Percentiles rank a stretch among this genome's conserved stretches.
phyloP scores from a whole-genome alignment of 2,113 vertebrate species.

The Osmerus eperlanus region DNA sequence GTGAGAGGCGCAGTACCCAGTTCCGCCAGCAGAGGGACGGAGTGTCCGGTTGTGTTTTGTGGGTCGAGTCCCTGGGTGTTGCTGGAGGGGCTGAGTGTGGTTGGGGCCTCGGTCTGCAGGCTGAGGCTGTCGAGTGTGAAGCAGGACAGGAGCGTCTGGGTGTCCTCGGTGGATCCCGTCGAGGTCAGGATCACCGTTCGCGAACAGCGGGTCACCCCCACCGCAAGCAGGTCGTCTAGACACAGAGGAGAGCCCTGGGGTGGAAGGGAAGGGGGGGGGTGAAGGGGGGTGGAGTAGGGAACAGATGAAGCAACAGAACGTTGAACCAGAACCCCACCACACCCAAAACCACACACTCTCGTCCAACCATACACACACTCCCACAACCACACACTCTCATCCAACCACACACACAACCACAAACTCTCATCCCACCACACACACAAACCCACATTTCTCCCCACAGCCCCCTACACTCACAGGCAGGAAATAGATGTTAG shows the following conservation, averaged over 20 bases:
- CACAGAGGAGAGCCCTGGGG: constrained; percentile 63
- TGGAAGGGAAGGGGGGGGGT: no score
- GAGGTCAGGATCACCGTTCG: constrained; percentile 53
- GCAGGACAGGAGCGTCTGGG: constrained; percentile 58
- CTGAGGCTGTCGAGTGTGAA: constrained; percentile 51
- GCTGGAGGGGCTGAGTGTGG: no score
- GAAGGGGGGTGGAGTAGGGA: background rate
- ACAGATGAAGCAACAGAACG: background rate
- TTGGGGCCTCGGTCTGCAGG: background rate
- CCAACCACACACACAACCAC: background rate
- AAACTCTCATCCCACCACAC: no score
- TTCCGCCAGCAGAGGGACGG: no score
- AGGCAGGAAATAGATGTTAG: constrained; percentile 57
- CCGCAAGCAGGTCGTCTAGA: constrained; percentile 46
- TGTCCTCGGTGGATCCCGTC: constrained; percentile 45
- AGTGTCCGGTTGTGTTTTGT: no score
- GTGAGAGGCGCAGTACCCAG: background rate
- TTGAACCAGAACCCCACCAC: background rate
- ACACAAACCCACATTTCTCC: no score
- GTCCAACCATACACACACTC: no score
- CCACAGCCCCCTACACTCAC: no score
- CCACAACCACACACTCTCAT: no score
- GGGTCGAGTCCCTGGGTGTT: no score
- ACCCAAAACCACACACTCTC: no score
- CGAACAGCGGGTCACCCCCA: constrained; percentile 46